Evolutionary conservation across 1,140 invertebrate species (phyloP), one percentile per base, ranked within the genome.

Genomic region (Platyscapa corneri): DNA sequence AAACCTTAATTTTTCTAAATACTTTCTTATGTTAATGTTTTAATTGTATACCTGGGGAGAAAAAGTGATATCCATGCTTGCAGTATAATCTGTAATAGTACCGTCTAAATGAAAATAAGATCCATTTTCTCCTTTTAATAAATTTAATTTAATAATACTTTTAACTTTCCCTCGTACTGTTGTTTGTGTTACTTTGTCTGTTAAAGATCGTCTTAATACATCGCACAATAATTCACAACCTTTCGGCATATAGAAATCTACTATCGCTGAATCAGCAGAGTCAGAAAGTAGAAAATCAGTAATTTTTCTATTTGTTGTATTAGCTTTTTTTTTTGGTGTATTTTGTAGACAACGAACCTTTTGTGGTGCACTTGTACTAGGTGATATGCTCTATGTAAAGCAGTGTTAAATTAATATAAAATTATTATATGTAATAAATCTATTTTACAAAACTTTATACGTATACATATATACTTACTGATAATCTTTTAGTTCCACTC

Each of bases 61-160:
- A 88, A 93, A 91, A 30, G 81, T 81, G 8, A 92, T 88, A 46
- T 92, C 88, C 34, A 93, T 83, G 64, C 70, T 90, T 76, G 86
- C 88, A 32, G 91, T 90, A 42, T 79, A 67, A 88, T 93, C 92
- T 23, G 82, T 87, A 46, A 93, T 85, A 27, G 86, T 88, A 80
- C 86, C 91, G 72, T 89, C 88, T 32, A 93, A 88, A 75, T 84
- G 37, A 84, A 86, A 86, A 64, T 84, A 84, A 46, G n/a, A 77
- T 82, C 92, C 92, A 91, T 46, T 70, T 34, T 39, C 46, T 32
- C 86, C 89, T 84, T 72, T 88, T 86, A 78, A 88, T 90, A 30
- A 83, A 65, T 80, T 81, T 37, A 93, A 70, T 76, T 89, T 89
- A 74, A 88, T 89, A 74, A 91, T 72, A 30, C 67, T 82, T 20